phyloP scores from a whole-genome alignment of 2,888 invertebrate genomes.

The Agrochola macilenta region DNA sequence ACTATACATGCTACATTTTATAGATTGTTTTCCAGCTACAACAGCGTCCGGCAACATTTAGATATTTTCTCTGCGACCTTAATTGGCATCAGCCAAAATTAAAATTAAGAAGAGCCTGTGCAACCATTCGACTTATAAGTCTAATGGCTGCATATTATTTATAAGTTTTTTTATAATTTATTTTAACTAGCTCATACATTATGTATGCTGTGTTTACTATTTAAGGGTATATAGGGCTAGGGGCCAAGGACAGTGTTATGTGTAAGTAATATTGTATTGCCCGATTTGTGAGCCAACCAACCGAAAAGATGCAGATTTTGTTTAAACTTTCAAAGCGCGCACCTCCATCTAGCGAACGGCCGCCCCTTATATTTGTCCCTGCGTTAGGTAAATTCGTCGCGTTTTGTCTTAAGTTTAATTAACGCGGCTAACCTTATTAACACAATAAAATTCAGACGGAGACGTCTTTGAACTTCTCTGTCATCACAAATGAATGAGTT shows the following conservation, averaged over 20 bases:
- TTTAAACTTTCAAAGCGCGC: slow-evolving; percentile 24
- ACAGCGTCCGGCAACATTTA: background rate
- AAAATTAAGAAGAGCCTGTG: background rate
- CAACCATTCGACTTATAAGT: too few relatives aligned
- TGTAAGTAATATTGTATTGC: background rate
- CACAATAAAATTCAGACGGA: slow-evolving; percentile 62
- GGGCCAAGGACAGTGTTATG: too few relatives aligned
- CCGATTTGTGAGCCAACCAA: background rate
- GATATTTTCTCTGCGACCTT: background rate
- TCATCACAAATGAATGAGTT: slow-evolving; percentile 38
- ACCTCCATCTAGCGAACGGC: slow-evolving; percentile 11
- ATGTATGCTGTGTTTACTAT: background rate
- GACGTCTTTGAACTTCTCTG: slow-evolving; percentile 43
- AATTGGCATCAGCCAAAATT: background rate
- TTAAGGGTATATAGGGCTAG: too few relatives aligned
- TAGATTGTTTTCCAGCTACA: too few relatives aligned
- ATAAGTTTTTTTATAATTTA: background rate
- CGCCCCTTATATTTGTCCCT: slow-evolving; percentile 43
- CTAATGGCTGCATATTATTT: background rate
- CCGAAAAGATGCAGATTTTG: background rate
- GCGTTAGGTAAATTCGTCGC: slow-evolving; percentile 59
- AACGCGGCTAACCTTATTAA: slow-evolving; percentile 64
- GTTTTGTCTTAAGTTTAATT: slow-evolving; percentile 67
- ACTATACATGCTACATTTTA: background rate
- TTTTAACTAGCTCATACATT: background rate